Percentiles rank a stretch among this genome's conserved stretches.
Conservation (phyloP, 2,888 invertebrate genomes). For the Camponotus fellah region DNA sequence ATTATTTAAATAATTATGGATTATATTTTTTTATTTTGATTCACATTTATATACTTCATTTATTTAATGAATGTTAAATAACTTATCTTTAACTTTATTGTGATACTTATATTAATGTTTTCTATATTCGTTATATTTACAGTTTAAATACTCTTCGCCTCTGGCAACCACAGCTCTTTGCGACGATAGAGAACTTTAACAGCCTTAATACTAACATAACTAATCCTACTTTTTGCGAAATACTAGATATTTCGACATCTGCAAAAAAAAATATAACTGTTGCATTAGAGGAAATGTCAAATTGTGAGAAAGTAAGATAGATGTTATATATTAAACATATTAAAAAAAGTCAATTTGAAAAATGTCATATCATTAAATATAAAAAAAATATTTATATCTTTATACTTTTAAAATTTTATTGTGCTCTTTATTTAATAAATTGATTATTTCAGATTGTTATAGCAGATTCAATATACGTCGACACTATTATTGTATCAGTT, state of each 20-base stretch:
- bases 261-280: neutral
- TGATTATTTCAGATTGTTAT: conserved; percentile 56
- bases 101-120: neutral
- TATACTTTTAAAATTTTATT: neutral
- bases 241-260: conserved; percentile 74
- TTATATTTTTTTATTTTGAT: conserved; percentile 1
- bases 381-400: neutral
- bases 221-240: conserved; percentile 78
- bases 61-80: neutral
- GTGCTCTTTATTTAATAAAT: neutral
- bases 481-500: conserved; percentile 72
- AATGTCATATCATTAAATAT: neutral
- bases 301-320: conserved; percentile 58
- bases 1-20: neutral
- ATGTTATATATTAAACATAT: neutral
- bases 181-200: conserved; percentile 84
- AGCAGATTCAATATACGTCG: conserved; percentile 73
- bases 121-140: conserved; percentile 65
- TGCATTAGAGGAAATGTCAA: neutral
- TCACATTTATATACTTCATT: neutral
- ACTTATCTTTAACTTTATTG: neutral
- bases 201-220: conserved; percentile 43
- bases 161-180: conserved; percentile 95
- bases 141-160: conserved; percentile 93
- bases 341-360: neutral